A percentile compares a stretch with the other conserved stretches of the same genome.
phyloP scores from a whole-genome alignment of 2,888 invertebrate genomes.

The Reticulitermes lucifugus region DNA sequence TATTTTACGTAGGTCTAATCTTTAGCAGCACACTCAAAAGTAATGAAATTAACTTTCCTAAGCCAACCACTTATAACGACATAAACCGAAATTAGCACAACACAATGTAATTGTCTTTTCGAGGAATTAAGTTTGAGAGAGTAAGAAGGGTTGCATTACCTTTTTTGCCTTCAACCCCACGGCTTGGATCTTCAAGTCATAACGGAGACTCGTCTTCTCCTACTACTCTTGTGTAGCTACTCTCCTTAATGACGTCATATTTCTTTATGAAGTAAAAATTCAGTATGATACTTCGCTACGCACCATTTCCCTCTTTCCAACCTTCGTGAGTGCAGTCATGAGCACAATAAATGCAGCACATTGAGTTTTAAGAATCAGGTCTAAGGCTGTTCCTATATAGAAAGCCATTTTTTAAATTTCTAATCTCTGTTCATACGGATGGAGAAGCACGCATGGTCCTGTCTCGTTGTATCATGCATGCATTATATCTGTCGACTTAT shows the following conservation, averaged over 20 bases:
- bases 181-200: conserved; percentile 28
- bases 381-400: no score
- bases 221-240: conserved; percentile 23
- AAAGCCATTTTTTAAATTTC: no score
- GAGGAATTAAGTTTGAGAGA: conserved; percentile 20
- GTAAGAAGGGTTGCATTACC: background rate
- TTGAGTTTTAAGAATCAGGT: no score
- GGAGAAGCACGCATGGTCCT: no score
- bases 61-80: background rate
- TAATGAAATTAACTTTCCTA: background rate
- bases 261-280: conserved; percentile 50
- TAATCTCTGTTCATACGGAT: no score
- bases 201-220: conserved; percentile 30
- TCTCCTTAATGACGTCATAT: conserved; percentile 47
- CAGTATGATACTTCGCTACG: conserved; percentile 46
- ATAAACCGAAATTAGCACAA: conserved; percentile 42
- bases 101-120: conserved; percentile 41
- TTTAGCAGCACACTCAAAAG: no score
- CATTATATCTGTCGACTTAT: no score
- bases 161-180: conserved; percentile 13
- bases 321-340: conserved; percentile 6
- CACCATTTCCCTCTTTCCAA: conserved; percentile 42
- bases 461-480: no score
- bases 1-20: no score
- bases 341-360: background rate